These are phyloP conservation scores for Sphenopsis melanotis DNA, from an alignment of 2,797 vertebrate species.

Conservation along the genomic window DNA sequence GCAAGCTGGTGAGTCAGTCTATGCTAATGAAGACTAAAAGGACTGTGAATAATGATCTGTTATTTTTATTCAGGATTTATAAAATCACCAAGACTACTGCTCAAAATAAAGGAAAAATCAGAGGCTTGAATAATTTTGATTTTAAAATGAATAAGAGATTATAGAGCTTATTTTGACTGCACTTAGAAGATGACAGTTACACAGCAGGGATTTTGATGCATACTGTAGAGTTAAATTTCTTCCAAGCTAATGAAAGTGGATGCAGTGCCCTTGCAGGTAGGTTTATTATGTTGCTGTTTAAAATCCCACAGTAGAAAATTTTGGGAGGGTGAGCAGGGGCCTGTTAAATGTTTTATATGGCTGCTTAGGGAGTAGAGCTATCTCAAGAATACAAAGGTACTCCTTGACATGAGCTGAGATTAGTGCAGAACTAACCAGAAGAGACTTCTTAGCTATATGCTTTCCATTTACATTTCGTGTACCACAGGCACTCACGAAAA, in stretches of 20 bases:
- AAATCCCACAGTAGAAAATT: not conserved
- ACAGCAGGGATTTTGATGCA: conserved; percentile 8
- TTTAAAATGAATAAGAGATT: conserved; percentile 6
- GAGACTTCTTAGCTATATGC: not conserved
- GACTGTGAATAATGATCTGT: not conserved
- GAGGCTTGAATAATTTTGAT: not conserved
- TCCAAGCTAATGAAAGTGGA: not conserved
- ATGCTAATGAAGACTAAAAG: not conserved
- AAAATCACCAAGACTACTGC: not conserved
- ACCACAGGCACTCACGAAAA: not conserved
- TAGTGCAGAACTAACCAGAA: not conserved
- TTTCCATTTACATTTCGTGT: not conserved
- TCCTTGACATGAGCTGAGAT: not conserved
- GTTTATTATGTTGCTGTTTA: not conserved
- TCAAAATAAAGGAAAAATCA: conserved; percentile 1
- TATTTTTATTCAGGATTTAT: conserved; percentile 5
- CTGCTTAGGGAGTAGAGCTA: not conserved
- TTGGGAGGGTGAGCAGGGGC: not conserved
- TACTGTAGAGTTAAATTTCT: not conserved
- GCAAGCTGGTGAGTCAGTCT: not conserved
- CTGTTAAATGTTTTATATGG: not conserved
- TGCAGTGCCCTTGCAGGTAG: not conserved
- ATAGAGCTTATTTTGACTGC: not conserved
- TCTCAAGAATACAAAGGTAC: not conserved
- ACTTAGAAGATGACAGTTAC: not conserved